Percentiles rank a stretch among this genome's conserved stretches.
Conservation (phyloP, 1,140 invertebrate genomes). For the Ditylenchus dipsaci region DNA sequence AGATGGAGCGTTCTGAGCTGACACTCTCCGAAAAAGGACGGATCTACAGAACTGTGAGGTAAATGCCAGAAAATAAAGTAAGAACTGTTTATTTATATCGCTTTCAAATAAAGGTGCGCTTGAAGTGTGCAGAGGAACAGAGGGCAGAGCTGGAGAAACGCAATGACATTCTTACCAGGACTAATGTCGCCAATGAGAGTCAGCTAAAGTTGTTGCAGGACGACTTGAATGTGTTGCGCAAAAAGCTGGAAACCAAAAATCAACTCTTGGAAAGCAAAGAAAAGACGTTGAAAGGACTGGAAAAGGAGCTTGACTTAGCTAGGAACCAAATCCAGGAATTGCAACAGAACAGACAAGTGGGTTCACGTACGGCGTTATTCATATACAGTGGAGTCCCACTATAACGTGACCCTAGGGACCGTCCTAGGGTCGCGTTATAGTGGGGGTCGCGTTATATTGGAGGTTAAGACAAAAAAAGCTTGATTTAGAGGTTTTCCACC, state of each 20-base stretch:
- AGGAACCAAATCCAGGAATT: conserved; percentile 35
- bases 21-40: conserved; percentile 34
- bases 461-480: neutral
- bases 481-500: too few relatives aligned
- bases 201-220: conserved; percentile 45
- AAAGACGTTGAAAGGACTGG: conserved; percentile 27
- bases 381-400: neutral
- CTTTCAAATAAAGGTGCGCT: neutral
- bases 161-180: conserved; percentile 26
- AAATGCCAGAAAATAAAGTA: too few relatives aligned
- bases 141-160: conserved; percentile 38
- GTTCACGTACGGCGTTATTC: neutral
- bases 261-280: conserved; percentile 37
- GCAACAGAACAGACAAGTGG: conserved; percentile 29
- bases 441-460: too few relatives aligned
- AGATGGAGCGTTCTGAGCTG: conserved; percentile 42
- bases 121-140: conserved; percentile 26
- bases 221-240: conserved; percentile 37
- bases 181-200: conserved; percentile 23
- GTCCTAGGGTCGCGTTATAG: too few relatives aligned
- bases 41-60: conserved; percentile 24
- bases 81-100: too few relatives aligned
- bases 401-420: too few relatives aligned
- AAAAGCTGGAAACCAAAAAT: conserved; percentile 38
- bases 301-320: conserved; percentile 36